These are phyloP conservation scores for Henicopernis longicauda DNA, from an alignment of 2,113 vertebrate genomes.

Conservation along the genomic window DNA sequence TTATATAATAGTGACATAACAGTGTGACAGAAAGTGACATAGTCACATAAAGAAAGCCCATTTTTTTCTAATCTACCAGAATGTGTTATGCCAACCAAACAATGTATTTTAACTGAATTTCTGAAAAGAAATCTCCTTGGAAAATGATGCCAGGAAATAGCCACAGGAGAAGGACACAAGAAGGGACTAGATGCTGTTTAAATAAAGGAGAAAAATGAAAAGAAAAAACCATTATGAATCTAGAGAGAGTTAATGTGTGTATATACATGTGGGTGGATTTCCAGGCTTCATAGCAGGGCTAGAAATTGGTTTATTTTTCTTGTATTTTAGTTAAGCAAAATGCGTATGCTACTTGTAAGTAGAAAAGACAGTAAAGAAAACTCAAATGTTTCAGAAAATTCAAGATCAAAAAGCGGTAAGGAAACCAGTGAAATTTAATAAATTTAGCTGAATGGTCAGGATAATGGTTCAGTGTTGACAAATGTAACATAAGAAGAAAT, in stretches of 20 bases:
- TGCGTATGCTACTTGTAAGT: background rate
- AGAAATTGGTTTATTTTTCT: background rate
- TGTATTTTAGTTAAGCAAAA: background rate
- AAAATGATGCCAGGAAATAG: background rate
- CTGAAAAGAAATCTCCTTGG: background rate
- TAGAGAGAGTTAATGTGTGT: background rate
- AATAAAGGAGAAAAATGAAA: background rate
- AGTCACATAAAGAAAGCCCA: background rate
- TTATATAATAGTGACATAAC: background rate
- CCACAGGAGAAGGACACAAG: background rate
- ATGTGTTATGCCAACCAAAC: background rate
- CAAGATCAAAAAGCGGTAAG: background rate
- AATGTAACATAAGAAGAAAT: background rate
- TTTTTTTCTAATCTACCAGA: background rate
- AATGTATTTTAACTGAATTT: background rate
- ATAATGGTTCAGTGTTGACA: background rate
- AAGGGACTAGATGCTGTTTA: background rate
- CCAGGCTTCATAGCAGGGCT: background rate
- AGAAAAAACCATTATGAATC: background rate
- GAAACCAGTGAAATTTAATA: background rate
- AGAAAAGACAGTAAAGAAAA: background rate
- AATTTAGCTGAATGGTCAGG: background rate
- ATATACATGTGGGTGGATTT: background rate
- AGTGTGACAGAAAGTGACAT: background rate
- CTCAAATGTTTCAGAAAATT: background rate